Conservation (phyloP, 2,888 invertebrate species). For the Drosophila sordidula region DNA sequence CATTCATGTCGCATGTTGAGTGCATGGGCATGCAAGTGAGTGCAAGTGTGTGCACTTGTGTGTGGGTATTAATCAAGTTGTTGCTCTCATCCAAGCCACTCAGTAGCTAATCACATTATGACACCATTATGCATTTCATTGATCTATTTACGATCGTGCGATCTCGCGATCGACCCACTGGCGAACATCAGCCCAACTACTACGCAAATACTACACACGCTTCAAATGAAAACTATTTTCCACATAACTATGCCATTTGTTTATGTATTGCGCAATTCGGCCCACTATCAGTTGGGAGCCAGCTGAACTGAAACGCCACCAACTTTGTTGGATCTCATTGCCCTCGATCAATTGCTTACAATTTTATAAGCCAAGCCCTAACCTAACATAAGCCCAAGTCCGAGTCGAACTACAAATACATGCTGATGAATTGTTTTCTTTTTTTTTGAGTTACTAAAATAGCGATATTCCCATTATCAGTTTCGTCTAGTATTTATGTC, state of each 20-base stretch:
- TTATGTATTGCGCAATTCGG: constrained; percentile 1
- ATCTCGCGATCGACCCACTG: constrained; percentile 28
- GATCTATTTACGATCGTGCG: constrained; percentile 29
- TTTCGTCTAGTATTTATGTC: no score
- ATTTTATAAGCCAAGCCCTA: no score
- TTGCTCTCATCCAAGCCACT: constrained; percentile 34
- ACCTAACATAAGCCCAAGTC: no score
- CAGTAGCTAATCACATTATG: constrained; percentile 28
- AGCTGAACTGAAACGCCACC: constrained; percentile 2
- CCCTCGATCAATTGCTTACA: no score
- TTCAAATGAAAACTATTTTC: background rate
- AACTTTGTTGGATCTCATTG: no score
- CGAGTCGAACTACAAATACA: no score
- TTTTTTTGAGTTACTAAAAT: no score
- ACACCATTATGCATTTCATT: constrained; percentile 46
- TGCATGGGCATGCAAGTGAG: background rate
- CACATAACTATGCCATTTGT: constrained; percentile 21
- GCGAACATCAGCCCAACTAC: background rate
- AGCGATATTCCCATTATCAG: no score
- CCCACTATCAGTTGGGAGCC: constrained; percentile 22
- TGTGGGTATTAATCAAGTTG: background rate
- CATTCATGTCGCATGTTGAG: constrained; percentile 1
- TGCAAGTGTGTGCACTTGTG: constrained; percentile 1
- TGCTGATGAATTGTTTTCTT: no score
- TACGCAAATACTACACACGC: constrained; percentile 1